Base-by-base conservation (phyloP, 2,113 vertebrate genomes). In the Echinops telfairi region DNA sequence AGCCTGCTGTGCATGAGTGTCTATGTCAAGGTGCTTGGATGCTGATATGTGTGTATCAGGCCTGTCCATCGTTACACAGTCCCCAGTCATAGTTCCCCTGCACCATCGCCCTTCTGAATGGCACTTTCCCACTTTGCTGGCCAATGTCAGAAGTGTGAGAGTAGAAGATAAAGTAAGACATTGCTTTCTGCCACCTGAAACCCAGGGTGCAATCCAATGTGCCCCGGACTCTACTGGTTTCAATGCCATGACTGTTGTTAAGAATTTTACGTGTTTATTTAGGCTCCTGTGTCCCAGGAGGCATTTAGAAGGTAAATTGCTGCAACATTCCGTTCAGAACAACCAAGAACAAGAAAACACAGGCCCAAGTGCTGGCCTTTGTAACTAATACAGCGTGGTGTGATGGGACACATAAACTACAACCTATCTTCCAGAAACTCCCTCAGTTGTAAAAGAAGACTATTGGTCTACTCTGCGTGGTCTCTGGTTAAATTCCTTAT, bases 51-150 rank as follows among this genome's bases (percentile, higher is more conserved):
- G 12, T 53, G 10, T 53, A 53, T 53, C 47, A 53, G 47, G 47
- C 47, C 47, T 53, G 47, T 53, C 47, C 47, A 53, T 53, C 47
- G 47, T 53, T 10, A 53, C 47, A 53, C 0, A 8, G 47, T 4
- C 40, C 1, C 4, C 23, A 40, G 0, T 11, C 33, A 4, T 0
- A 2, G 9, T 40, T 6, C 6, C 70, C 80, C 23, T 12, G 38
- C 58, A 19, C 83, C 57, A 16, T 0, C 14, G 19, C 36, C 11
- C 68, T 31, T 25, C 1, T 0, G 70, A 62, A 43, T 70, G 57
- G 10, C 1, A 0, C 22, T 27, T 40, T 33, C 19, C 22, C 68
- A 2, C 36, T 40, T 43, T 62, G 33, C 14, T 40, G 64, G 40
- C 31, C 76, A 12, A 1, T 6, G 31, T 47, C 38, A 40, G 20